Evolutionary conservation across 2,797 vertebrate genomes (phyloP), one percentile per base, ranked within the genome.

Genomic region (Acestrorhynchus altus): DNA sequence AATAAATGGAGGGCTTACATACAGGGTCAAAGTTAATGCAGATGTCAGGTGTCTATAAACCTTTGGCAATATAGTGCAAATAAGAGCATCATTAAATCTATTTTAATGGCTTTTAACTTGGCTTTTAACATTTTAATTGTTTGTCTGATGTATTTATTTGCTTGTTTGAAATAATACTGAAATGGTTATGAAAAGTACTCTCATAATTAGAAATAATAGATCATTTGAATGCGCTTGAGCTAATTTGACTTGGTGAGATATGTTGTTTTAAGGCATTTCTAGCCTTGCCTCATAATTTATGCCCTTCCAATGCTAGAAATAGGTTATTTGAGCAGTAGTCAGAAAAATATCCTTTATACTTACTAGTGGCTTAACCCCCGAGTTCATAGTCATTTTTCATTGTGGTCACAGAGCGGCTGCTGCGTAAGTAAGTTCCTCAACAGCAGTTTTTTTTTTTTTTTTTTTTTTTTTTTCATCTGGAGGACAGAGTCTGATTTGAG

Each of bases 301-400:
- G 49, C 39, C 42, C 24, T 31, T 57, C 65, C 65, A 71, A 63
- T 82, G 22, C 61, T 46, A 49, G 77, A 79, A 80, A 84, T 72
- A 16, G 56, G 42, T 84, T 42, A 42, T 60, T 76, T 65, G 42
- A 68, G 65, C 66, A 13, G 40, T 76, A 72, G 39, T 61, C 44
- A 0, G 74, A 78, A 66, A 64, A 66, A 68, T 54, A 60, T 42
- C 12, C 52, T 57, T 81, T 82, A 71, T 80, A 76, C 81, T 80
- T 75, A 78, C 67, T 64, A 35, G 10, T 74, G 51, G 65, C 47
- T 74, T 82, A 83, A 83, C 81, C 74, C 28, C 67, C 56, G 51
- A 72, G 78, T 68, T 78, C 69, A 74, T 8, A 40, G 69, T 56
- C 59, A 76, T 85, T 81, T 76, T 78, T 81, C 81, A 66, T 52